A percentile compares a stretch with the other conserved stretches of the same genome.
Evolutionary conservation across 2,888 invertebrate genomes (phyloP).

Genomic region (Podotricha telesiphe): DNA sequence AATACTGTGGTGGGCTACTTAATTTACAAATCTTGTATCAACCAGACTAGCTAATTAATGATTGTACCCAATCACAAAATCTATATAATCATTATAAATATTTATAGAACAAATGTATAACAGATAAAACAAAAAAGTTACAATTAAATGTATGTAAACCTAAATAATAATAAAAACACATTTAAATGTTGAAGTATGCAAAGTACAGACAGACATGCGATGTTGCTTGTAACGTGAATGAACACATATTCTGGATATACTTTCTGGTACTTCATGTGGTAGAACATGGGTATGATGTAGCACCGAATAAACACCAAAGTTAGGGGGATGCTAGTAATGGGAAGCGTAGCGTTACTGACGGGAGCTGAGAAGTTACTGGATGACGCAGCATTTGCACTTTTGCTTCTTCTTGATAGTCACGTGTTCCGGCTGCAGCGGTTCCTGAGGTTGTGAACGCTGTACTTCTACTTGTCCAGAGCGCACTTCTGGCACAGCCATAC

Average conservation of each 20-base stretch:
- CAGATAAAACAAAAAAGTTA: conserved; percentile 44
- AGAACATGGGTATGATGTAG: conserved; percentile 62
- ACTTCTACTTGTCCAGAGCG: conserved; percentile 86
- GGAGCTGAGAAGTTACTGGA: conserved; percentile 86
- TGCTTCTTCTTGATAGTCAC: conserved; percentile 97
- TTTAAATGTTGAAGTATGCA: conserved; percentile 41
- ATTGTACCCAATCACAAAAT: conserved; percentile 68
- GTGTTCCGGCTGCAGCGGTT: conserved; percentile 93
- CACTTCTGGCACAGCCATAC: conserved; percentile 61
- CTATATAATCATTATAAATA: conserved; percentile 51
- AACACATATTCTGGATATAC: conserved; percentile 47
- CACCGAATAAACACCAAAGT: conserved; percentile 72
- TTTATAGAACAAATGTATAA: conserved; percentile 43
- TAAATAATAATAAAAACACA: conserved; percentile 40
- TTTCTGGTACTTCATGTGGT: conserved; percentile 51
- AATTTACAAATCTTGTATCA: conserved; percentile 43
- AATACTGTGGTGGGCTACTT: conserved; percentile 33
- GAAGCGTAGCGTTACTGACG: conserved; percentile 65
- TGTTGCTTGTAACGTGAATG: conserved; percentile 40
- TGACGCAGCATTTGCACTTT: conserved; percentile 97
- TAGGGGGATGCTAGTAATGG: conserved; percentile 48
- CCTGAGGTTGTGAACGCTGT: conserved; percentile 89
- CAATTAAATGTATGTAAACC: conserved; percentile 34
- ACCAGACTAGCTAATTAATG: conserved; percentile 73
- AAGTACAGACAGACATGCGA: conserved; percentile 38